These are phyloP conservation scores for Dendrocopos noguchii DNA, from an alignment of 2,113 vertebrate genomes.

Conservation along the genomic window DNA sequence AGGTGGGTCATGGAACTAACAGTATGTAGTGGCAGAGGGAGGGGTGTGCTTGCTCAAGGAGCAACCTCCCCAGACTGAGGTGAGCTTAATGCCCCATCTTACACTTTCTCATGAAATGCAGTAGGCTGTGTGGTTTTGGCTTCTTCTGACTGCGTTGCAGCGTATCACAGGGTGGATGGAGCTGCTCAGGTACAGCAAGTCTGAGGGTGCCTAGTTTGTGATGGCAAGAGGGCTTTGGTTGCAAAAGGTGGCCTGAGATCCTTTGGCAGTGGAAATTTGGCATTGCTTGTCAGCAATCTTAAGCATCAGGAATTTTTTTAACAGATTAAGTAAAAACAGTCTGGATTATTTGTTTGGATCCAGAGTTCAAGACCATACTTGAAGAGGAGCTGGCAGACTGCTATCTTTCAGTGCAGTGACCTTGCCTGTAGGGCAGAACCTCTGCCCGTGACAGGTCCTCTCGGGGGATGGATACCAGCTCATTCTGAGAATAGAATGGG, in stretches of 20 bases:
- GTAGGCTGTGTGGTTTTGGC: neutral
- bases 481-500: neutral
- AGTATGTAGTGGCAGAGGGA: neutral
- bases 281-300: neutral
- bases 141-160: neutral
- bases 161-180: neutral
- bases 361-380: neutral
- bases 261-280: neutral
- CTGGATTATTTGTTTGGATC: neutral
- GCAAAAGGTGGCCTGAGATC: neutral
- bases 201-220: neutral
- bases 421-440: neutral
- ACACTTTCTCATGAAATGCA: accelerated
- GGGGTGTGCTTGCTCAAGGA: neutral
- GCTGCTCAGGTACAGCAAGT: neutral
- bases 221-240: accelerated
- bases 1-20: neutral
- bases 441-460: neutral
- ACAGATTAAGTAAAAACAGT: neutral
- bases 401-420: neutral
- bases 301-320: neutral
- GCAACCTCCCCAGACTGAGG: accelerated
- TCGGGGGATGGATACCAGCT: neutral
- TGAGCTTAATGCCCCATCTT: accelerated
- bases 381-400: neutral